phyloP scores from a whole-genome alignment of 2,113 vertebrate genomes.

The Silurus meridionalis region DNA sequence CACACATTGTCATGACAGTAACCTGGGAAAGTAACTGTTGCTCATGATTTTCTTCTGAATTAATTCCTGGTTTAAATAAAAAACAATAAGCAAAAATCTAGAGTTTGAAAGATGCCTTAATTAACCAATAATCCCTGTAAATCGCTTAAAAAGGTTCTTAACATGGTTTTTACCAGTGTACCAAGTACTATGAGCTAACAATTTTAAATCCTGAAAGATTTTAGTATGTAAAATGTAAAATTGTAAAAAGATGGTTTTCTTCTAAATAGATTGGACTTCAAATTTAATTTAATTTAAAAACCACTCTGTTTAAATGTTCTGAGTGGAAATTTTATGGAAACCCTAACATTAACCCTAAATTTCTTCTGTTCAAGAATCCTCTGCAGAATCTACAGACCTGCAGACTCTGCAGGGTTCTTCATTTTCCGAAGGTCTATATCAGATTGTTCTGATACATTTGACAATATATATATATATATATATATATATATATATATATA shows the following conservation, averaged over 20 bases:
- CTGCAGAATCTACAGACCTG: neutral
- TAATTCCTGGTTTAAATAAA: neutral
- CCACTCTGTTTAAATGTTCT: neutral
- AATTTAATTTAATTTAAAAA: neutral
- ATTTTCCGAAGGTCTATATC: neutral
- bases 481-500: no score
- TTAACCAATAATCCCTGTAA: neutral
- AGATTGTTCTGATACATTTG: neutral
- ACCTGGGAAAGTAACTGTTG: neutral
- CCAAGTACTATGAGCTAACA: neutral
- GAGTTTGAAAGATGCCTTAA: neutral
- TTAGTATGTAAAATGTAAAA: neutral
- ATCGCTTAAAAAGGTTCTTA: neutral
- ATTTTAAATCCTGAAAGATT: neutral
- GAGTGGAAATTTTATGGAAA: neutral
- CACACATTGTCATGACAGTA: no score
- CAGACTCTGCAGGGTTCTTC: neutral
- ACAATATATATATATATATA: neutral
- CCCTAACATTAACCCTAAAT: no score
- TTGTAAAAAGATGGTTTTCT: neutral
- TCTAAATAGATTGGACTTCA: neutral
- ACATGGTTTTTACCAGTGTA: neutral
- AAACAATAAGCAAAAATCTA: neutral
- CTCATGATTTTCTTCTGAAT: neutral
- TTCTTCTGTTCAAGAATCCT: no score